These are phyloP conservation scores for Hirundichthys speculiger DNA, from an alignment of 2,113 vertebrate genomes.

Conservation along the genomic window DNA sequence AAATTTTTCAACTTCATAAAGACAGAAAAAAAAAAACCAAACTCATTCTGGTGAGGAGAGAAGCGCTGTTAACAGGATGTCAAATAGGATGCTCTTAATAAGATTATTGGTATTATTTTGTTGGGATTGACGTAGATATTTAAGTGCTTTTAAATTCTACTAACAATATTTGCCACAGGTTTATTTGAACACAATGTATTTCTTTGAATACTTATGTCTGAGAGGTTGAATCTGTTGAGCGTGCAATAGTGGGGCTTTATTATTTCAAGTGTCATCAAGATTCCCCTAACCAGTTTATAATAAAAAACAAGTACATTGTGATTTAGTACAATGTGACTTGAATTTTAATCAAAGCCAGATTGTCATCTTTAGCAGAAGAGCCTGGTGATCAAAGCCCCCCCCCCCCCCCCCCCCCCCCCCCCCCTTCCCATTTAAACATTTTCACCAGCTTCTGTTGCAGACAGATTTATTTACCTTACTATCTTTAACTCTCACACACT, in stretches of 20 bases:
- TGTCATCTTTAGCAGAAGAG: not conserved
- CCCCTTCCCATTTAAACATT: not conserved
- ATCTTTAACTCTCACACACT: not conserved
- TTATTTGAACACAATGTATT: no score
- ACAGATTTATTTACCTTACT: not conserved
- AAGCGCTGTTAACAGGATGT: not conserved
- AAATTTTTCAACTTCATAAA: no score
- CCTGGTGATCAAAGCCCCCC: conserved; percentile 5
- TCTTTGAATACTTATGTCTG: not conserved
- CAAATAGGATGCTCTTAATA: not conserved
- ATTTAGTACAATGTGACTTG: not conserved
- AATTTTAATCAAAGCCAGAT: conserved; percentile 11
- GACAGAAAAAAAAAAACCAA: no score
- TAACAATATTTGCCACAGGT: no score
- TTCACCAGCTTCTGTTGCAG: conserved; percentile 25
- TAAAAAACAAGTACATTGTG: not conserved
- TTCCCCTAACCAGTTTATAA: not conserved
- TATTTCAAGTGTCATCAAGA: not conserved
- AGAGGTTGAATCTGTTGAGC: not conserved
- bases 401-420: no score
- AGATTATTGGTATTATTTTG: no score
- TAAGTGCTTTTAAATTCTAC: no score
- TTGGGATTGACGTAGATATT: no score
- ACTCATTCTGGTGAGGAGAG: no score
- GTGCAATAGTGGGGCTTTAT: not conserved